Conservation (phyloP, 1,140 invertebrate genomes). For the Aphidius ervi region DNA sequence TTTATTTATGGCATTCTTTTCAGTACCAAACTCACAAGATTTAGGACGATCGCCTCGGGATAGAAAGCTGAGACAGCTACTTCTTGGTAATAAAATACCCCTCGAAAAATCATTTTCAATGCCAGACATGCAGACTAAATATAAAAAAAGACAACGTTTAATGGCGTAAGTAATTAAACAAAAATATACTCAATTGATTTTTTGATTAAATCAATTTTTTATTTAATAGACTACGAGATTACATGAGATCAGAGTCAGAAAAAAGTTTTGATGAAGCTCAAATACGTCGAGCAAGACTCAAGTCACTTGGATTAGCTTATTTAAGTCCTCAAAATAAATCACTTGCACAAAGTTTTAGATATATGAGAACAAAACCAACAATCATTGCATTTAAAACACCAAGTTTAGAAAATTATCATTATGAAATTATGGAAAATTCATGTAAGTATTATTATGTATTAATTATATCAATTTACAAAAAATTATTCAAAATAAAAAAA, state of each 20-base stretch:
- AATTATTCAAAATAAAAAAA: neutral
- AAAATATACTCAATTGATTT: constrained; percentile 7
- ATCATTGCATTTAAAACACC: constrained; percentile 81
- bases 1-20: neutral
- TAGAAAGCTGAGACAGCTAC: constrained; percentile 33
- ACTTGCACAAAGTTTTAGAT: constrained; percentile 75
- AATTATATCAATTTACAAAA: neutral
- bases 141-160: constrained; percentile 65
- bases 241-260: constrained; percentile 74
- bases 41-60: constrained; percentile 26
- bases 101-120: constrained; percentile 76
- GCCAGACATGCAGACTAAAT: constrained; percentile 74
- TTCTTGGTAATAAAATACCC: constrained; percentile 54
- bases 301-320: constrained; percentile 65
- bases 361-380: constrained; percentile 82
- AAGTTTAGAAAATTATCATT: constrained; percentile 65
- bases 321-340: constrained; percentile 71
- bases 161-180: constrained; percentile 59
- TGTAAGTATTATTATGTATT: constrained; percentile 38
- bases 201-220: constrained; percentile 7
- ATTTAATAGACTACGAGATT: constrained; percentile 61
- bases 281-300: constrained; percentile 59
- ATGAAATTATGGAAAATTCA: constrained; percentile 52
- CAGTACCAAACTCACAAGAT: constrained; percentile 21
- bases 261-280: constrained; percentile 68